phyloP scores from a whole-genome alignment of 2,797 vertebrate genomes.

The Ceryle rudis region DNA sequence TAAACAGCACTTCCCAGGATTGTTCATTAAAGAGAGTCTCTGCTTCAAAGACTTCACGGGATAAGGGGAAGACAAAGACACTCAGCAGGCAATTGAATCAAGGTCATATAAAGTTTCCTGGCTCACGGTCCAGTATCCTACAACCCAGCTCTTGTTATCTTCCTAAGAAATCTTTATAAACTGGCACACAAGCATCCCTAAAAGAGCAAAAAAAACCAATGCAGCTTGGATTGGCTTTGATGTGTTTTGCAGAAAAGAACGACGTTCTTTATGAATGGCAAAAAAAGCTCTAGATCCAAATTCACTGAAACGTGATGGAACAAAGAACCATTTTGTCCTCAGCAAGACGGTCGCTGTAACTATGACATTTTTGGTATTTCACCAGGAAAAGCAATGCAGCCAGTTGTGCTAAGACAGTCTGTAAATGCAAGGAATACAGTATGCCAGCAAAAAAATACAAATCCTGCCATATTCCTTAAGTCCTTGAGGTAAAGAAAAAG shows the following conservation, averaged over 20 bases:
- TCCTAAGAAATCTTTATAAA: not conserved
- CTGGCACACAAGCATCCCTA: not conserved
- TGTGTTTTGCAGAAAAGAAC: not conserved
- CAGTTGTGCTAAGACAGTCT: not conserved
- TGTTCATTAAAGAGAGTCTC: not conserved
- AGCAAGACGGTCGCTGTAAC: not conserved
- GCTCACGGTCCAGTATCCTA: not conserved
- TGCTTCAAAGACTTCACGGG: not conserved
- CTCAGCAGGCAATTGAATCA: not conserved
- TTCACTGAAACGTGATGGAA: not conserved
- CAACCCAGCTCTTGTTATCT: not conserved
- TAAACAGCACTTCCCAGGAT: not conserved
- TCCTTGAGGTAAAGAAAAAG: not conserved
- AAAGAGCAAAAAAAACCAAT: not conserved
- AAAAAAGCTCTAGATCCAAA: not conserved
- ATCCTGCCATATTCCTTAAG: not conserved
- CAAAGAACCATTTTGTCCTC: not conserved
- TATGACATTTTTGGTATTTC: not conserved
- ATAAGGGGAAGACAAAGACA: not conserved
- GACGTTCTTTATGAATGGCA: not conserved
- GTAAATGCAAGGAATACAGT: not conserved
- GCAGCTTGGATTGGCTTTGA: not conserved
- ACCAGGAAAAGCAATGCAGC: not conserved
- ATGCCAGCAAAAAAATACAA: not conserved
- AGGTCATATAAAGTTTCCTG: not conserved